Evolutionary conservation across 2,113 vertebrate species (phyloP).

Genomic region (Otis tarda): DNA sequence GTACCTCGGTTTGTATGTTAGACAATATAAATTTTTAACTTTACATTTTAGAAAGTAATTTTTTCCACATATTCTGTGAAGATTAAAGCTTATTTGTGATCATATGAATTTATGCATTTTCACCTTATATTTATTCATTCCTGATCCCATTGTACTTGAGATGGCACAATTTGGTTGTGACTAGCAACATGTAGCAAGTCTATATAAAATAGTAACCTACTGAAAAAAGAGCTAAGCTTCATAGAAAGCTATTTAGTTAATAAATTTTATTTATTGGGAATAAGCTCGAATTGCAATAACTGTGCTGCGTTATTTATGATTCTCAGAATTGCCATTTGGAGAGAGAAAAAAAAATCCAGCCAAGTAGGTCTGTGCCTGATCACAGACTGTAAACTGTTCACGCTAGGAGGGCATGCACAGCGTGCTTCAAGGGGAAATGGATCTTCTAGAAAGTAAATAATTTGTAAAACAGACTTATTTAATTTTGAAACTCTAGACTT

Average conservation of each 20-base stretch:
- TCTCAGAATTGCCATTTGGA: slow-evolving; percentile 63
- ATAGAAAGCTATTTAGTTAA: slow-evolving; percentile 21
- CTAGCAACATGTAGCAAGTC: not conserved
- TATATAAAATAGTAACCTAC: not conserved
- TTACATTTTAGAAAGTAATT: not conserved
- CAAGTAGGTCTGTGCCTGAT: slow-evolving; percentile 37
- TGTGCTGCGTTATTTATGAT: slow-evolving; percentile 65
- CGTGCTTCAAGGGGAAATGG: slow-evolving; percentile 33
- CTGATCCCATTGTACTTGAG: not conserved
- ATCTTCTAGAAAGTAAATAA: slow-evolving; percentile 63
- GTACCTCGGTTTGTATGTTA: not conserved
- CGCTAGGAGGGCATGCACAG: slow-evolving; percentile 16
- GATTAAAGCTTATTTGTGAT: not conserved
- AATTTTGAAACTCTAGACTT: slow-evolving; percentile 53
- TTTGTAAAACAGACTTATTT: slow-evolving; percentile 61
- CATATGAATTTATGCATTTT: not conserved
- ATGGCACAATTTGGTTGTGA: not conserved
- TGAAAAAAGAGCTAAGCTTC: not conserved
- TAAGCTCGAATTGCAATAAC: slow-evolving; percentile 60
- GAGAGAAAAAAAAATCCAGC: slow-evolving; percentile 5
- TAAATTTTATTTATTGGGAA: slow-evolving; percentile 61
- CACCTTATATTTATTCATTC: not conserved
- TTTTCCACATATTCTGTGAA: not conserved
- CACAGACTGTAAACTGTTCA: slow-evolving; percentile 36
- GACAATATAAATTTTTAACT: not conserved